Evolutionary conservation across 2,113 vertebrate genomes (phyloP).

Genomic region (Poeciliopsis prolifica): DNA sequence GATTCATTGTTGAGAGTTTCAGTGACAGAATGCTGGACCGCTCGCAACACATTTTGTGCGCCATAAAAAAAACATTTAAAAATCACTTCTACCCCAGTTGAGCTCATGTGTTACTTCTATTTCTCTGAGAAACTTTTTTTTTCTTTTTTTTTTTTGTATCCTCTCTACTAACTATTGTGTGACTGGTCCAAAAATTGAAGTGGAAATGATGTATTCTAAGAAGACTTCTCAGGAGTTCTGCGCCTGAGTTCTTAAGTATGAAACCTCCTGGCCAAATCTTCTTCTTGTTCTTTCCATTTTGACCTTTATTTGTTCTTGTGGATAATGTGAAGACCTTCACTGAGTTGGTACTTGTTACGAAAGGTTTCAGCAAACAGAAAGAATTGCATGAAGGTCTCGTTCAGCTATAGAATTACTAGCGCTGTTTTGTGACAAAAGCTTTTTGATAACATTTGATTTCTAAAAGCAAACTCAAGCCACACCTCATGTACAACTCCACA

Average conservation of each 20-base stretch:
- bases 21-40: too few species aligned
- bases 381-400: slow-evolving; percentile 10
- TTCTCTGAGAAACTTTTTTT: not conserved
- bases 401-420: slow-evolving; percentile 16
- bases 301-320: not conserved
- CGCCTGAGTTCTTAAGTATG: too few species aligned
- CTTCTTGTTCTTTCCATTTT: too few species aligned
- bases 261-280: too few species aligned
- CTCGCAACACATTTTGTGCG: too few species aligned
- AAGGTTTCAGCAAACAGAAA: not conserved
- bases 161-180: not conserved
- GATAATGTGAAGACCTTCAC: not conserved
- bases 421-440: not conserved
- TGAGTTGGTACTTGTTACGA: not conserved
- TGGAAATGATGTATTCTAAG: not conserved
- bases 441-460: slow-evolving; percentile 53
- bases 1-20: too few species aligned
- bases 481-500: slow-evolving; percentile 30
- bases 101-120: too few species aligned
- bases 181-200: not conserved
- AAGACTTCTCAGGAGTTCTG: not conserved
- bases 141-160: not conserved
- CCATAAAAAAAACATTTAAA: too few species aligned
- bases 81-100: too few species aligned
- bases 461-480: slow-evolving; percentile 53